phyloP scores from a whole-genome alignment of 2,113 vertebrate genomes.

The Tenrec ecaudatus region DNA sequence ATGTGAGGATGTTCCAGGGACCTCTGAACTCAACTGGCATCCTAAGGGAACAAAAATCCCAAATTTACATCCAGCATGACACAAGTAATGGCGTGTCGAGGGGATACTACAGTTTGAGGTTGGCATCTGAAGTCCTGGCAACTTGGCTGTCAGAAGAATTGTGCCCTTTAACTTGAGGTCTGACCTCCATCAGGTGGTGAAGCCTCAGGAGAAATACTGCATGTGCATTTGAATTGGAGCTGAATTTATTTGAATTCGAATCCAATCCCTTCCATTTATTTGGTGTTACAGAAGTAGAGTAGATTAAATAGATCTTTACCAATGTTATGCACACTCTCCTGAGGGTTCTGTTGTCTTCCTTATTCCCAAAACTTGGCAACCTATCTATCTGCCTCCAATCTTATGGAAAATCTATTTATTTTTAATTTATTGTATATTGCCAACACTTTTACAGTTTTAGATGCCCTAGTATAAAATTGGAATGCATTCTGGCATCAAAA shows the following conservation, averaged over 20 bases:
- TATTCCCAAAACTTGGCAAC: no score
- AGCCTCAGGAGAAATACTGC: neutral
- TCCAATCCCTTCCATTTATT: neutral
- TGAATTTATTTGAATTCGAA: neutral
- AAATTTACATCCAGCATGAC: neutral
- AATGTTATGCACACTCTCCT: neutral
- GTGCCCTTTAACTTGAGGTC: neutral
- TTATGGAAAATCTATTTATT: neutral
- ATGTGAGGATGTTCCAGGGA: neutral
- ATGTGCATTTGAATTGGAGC: neutral
- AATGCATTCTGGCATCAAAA: no score
- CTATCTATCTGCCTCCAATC: neutral
- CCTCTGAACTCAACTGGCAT: neutral
- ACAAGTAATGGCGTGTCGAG: neutral
- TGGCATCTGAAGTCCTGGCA: neutral
- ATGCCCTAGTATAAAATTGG: neutral
- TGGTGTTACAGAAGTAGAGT: neutral
- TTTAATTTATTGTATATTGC: conserved; percentile 9
- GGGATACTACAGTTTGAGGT: neutral
- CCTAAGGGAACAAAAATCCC: neutral
- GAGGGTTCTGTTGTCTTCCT: neutral
- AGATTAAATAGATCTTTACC: neutral
- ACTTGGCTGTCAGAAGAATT: neutral
- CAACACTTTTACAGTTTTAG: neutral
- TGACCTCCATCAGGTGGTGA: neutral